Evolutionary conservation across 2,888 invertebrate genomes (phyloP), one percentile per base, ranked within the genome.

Genomic region (Drosophila anomalipes): DNA sequence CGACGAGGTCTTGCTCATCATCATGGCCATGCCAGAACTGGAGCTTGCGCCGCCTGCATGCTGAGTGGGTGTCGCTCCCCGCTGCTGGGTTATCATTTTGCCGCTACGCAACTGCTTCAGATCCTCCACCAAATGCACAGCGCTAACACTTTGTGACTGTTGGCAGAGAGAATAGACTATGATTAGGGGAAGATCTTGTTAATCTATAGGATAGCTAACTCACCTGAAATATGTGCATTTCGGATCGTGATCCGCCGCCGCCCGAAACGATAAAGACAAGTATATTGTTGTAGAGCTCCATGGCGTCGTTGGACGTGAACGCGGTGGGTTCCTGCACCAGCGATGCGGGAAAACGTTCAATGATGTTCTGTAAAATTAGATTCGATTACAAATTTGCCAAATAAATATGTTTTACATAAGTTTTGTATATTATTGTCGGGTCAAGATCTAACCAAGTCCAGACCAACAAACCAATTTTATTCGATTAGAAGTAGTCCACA

Each of bases 251-350:
- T 53, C 95, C 94, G 51, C 95, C 94, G 75, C 95, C 95, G 54
- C 95, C 97, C 9, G 96, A 96, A 77, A 99, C 98, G 83, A 99
- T 98, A 94, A 99, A 99, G 39, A 99, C 97, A 91, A 99, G 95
- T 92, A 99, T 98, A 94, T 99, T 99, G 94, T 99, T 99, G 95
- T 99, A 99, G 92, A 99, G 96, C 94, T 99, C 99, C 94, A 98
- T 97, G 7, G 98, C 97, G 94, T 99, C 99, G 62, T 97, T 96
- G 75, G 98, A 98, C 60, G 98, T 98, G 94, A 98, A 98, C n/a
- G 99, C 99, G 12, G 99, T 99, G 3, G 99, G 99, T 80, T 99
- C 97, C 93, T 97, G 97, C 81, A 99, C 98, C 91, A 98, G 95
- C 58, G 97, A 95, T 44, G 98, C 97, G 0, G 99, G 98, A 94